Conservation (phyloP, 2,797 vertebrate species). For the Hephaestus fuliginosus region DNA sequence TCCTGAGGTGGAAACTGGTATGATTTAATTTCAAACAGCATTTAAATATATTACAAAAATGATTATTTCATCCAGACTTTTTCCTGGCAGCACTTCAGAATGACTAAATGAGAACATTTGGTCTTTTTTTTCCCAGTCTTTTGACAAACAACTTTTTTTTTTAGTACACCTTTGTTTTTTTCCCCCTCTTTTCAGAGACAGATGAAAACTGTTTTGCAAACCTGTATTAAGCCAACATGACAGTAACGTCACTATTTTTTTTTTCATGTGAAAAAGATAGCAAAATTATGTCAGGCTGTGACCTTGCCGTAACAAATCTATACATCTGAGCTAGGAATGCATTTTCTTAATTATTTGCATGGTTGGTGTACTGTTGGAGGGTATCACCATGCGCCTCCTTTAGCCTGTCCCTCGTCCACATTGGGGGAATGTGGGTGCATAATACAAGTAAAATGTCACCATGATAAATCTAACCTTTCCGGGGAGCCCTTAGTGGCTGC, state of each 20-base stretch:
- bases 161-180: constrained; percentile 41
- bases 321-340: neutral
- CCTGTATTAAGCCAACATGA: constrained; percentile 44
- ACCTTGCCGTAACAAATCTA: constrained; percentile 36
- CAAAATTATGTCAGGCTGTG: constrained; percentile 35
- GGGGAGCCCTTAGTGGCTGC: constrained; percentile 73
- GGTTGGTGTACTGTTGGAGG: constrained; percentile 31
- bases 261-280: constrained; percentile 7
- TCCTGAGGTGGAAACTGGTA: constrained; percentile 65
- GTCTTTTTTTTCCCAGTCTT: constrained; percentile 52
- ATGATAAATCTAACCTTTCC: constrained; percentile 87
- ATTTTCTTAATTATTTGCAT: constrained; percentile 17
- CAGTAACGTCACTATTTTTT: constrained; percentile 27
- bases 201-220: constrained; percentile 49
- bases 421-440: constrained; percentile 71
- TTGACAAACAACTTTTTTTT: constrained; percentile 52
- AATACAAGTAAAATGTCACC: constrained; percentile 84
- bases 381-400: constrained; percentile 26
- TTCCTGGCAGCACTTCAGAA: constrained; percentile 68
- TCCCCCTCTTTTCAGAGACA: constrained; percentile 25
- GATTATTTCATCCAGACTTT: constrained; percentile 67
- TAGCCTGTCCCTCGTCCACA: constrained; percentile 53
- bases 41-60: constrained; percentile 76
- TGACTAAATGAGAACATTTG: constrained; percentile 70
- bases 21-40: constrained; percentile 76